phyloP scores from a whole-genome alignment of 1,140 invertebrate genomes.

The Maniola jurtina region DNA sequence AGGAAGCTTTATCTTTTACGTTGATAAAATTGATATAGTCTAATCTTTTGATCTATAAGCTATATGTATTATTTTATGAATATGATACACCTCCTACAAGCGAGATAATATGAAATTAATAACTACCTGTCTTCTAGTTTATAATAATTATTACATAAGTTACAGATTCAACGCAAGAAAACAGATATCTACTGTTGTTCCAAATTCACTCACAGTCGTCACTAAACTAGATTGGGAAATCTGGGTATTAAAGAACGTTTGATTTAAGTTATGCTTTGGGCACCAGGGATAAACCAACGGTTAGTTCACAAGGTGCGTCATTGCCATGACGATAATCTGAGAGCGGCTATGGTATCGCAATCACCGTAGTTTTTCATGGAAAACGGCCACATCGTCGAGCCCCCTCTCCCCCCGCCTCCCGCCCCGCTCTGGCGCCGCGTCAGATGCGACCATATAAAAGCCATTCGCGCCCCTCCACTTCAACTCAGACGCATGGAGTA shows the following conservation, averaged over 20 bases:
- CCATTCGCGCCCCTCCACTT: slow-evolving; percentile 65
- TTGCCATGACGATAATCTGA: slow-evolving; percentile 51
- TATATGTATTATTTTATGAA: background rate
- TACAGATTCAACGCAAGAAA: background rate
- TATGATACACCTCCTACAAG: too few species aligned
- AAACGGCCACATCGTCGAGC: slow-evolving; percentile 62
- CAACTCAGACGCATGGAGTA: slow-evolving; percentile 80
- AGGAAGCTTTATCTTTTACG: background rate
- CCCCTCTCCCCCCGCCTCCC: slow-evolving; percentile 34
- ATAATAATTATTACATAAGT: background rate
- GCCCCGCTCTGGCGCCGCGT: slow-evolving; percentile 58
- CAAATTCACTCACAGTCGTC: slow-evolving; percentile 46
- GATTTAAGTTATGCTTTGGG: slow-evolving; percentile 38
- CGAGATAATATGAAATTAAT: background rate
- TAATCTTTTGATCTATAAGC: background rate
- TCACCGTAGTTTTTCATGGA: slow-evolving; percentile 72
- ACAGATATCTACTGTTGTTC: background rate
- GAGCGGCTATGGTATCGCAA: slow-evolving; percentile 52
- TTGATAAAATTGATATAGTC: background rate
- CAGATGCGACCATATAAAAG: slow-evolving; percentile 77
- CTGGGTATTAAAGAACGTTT: slow-evolving; percentile 28
- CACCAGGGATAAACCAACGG: slow-evolving; percentile 59
- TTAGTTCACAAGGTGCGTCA: slow-evolving; percentile 60
- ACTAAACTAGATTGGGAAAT: slow-evolving; percentile 19
- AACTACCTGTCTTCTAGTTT: too few species aligned